Conservation (phyloP, 2,888 invertebrate genomes). For the Aricia artaxerxes region DNA sequence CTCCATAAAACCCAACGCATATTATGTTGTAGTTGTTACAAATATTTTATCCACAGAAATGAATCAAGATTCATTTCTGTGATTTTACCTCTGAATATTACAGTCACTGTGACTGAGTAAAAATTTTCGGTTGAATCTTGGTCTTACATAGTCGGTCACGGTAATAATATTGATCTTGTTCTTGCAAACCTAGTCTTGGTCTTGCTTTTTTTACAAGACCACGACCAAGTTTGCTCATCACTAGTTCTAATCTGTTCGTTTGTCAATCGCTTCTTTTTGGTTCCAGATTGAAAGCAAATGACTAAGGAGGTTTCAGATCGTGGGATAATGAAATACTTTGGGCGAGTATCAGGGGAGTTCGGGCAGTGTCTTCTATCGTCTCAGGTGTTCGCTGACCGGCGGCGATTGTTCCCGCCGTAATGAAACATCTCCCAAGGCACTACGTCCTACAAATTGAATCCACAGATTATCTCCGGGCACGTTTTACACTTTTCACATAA, state of each 20-base stretch:
- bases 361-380: conserved; percentile 37
- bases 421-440: conserved; percentile 71
- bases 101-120: too few relatives aligned
- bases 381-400: conserved; percentile 54
- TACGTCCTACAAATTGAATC: conserved; percentile 70
- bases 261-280: background rate
- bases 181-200: too few relatives aligned
- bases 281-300: background rate
- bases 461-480: conserved; percentile 67
- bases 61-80: too few relatives aligned
- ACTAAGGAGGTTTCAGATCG: conserved; percentile 1
- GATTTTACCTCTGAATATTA: too few relatives aligned
- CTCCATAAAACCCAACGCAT: too few relatives aligned
- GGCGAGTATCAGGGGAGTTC: background rate
- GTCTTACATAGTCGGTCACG: too few relatives aligned
- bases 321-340: conserved; percentile 15
- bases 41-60: too few relatives aligned
- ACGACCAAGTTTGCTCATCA: background rate
- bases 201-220: too few relatives aligned
- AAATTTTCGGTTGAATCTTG: too few relatives aligned
- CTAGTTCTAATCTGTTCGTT: background rate
- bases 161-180: too few relatives aligned
- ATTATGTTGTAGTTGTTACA: too few relatives aligned
- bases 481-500: conserved; percentile 70
- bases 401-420: conserved; percentile 56